Evolutionary conservation across 2,797 vertebrate species (phyloP), one percentile per base, ranked within the genome.

Genomic region (Pseudotriccus pelzelni): DNA sequence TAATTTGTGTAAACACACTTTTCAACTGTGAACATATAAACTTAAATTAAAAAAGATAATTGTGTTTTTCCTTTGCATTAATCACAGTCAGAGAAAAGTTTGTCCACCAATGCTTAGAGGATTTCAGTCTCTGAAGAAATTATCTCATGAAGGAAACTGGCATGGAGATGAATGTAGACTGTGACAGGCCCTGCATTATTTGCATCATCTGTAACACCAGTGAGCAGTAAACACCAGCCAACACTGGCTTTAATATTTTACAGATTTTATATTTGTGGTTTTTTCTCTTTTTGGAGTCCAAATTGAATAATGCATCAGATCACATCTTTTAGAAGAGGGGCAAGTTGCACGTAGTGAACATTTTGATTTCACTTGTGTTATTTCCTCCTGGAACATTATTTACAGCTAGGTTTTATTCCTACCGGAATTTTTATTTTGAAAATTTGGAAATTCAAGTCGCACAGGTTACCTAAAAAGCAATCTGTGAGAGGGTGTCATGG

Each of bases 401-500:
- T 68, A 53, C 24, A 37, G 13, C 9, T 15, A 25, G 2, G 18
- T 23, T 70, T 89, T 58, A 39, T n/a, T 41, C 18, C 9, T 11
- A 28, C 6, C 22, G 60, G 34, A 69, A 36, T 0, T 41, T 8
- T 64, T 18, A 68, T 44, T 70, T 68, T 64, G 19, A 75, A 68
- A 79, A 78, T 58, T 52, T 22, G 37, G 18, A 49, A 90, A 56
- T 75, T 55, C 0, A 2, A 69, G 20, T 59, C 21, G 14, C 15
- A 7, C 2, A 28, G 9, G 2, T 44, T 62, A 20, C 12, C 5
- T 73, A 32, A 84, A 94, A 59, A 27, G 12, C 8, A 11, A 2
- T 52, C 3, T 21, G 3, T 4, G 3, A 3, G 3, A 21, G 6
- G 2, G 11, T 47, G 9, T 49, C 37, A 56, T 14, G 43, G 1